Percentiles rank a stretch among this genome's conserved stretches.
phyloP scores from a whole-genome alignment of 2,113 vertebrate genomes.

The Dinomys branickii region DNA sequence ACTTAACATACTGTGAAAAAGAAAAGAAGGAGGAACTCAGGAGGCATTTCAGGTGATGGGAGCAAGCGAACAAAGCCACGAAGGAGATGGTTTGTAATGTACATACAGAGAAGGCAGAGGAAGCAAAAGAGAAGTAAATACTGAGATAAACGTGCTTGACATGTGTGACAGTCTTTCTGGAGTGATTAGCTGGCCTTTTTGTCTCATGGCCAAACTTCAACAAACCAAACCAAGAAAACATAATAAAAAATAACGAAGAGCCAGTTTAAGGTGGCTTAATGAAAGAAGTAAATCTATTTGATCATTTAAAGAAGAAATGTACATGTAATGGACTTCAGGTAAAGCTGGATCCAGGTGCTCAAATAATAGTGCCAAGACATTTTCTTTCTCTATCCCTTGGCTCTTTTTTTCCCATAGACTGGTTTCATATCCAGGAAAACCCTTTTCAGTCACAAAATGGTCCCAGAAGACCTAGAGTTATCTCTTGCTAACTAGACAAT shows the following conservation, averaged over 20 bases:
- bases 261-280: neutral
- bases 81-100: neutral
- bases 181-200: constrained; percentile 8
- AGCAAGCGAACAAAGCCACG: neutral
- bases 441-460: neutral
- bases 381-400: neutral
- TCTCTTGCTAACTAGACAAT: neutral
- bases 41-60: neutral
- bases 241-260: neutral
- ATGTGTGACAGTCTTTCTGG: neutral
- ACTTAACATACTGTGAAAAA: neutral
- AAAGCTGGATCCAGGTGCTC: constrained; percentile 39
- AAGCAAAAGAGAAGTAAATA: neutral
- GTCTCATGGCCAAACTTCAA: neutral
- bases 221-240: neutral
- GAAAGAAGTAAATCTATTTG: neutral
- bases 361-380: neutral
- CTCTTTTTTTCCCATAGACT: neutral
- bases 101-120: neutral
- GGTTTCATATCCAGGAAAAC: neutral
- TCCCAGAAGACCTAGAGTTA: neutral
- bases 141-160: neutral
- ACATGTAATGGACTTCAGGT: neutral
- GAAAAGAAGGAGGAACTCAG: neutral
- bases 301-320: neutral